Conservation (phyloP, 2,888 invertebrate genomes). For the Leptopterna dolabrata region DNA sequence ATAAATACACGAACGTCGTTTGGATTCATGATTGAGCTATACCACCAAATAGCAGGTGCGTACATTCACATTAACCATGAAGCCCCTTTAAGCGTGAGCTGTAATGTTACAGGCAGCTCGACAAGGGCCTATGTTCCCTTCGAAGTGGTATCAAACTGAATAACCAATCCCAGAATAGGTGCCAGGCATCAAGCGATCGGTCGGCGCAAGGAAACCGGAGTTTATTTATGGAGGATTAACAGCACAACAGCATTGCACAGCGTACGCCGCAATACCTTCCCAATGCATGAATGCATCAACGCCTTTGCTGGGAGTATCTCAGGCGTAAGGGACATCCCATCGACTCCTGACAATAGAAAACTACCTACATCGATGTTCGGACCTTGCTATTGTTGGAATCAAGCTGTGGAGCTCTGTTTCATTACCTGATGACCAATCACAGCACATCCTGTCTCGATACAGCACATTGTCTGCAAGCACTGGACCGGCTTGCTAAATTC, state of each 20-base stretch:
- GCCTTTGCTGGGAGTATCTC: background rate
- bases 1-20: too few species aligned
- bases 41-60: too few species aligned
- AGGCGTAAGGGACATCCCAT: background rate
- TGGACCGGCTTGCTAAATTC: background rate
- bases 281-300: background rate
- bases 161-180: background rate
- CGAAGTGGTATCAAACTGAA: background rate
- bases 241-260: background rate
- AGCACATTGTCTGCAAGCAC: background rate
- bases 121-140: background rate
- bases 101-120: background rate
- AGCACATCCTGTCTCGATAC: background rate
- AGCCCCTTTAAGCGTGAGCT: background rate
- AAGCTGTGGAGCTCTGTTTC: background rate
- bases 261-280: background rate
- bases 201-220: background rate
- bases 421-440: background rate
- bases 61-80: too few species aligned
- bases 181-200: background rate
- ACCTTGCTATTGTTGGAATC: background rate
- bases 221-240: background rate
- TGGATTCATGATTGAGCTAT: too few species aligned
- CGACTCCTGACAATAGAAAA: background rate
- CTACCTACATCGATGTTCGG: background rate